Base-by-base conservation (phyloP, 92 coral and sea anemone genomes). In the Diadumene lineata region DNA sequence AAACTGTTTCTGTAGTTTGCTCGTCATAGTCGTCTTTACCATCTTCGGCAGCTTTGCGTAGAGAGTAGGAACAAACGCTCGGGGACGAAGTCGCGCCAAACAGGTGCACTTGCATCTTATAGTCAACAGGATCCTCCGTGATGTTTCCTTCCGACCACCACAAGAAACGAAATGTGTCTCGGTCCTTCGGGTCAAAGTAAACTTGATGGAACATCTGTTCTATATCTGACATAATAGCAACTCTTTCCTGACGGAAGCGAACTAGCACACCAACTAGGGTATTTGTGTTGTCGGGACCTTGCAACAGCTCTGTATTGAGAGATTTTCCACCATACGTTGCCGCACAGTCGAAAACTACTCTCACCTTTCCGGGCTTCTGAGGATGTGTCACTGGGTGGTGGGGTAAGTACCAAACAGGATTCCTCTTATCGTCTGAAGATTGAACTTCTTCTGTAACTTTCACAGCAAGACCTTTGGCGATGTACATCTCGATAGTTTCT, bases 271-370 rank as follows among this genome's bases (percentile, higher is more conserved):
- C 80, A 31, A 82, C 78, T 56, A 83, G 50, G 8, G 78, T 30
- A 46, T 70, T 83, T 16, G 83, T 77, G 23, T 56, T 58, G 79
- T 83, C 83, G 4, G 82, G 82, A 24, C 82, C 83, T 72, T 83
- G 87, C 10, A 83, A 60, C 11, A 83, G 51, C 53, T 77, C 57
- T 34, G 31, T 67, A 56, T 82, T 75, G 46, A 82, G 81, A 21
- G 68, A 77, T 69, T 60, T 66, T 46, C 80, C 77, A 50, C 75
- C 26, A 22, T 22, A 69, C 55, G 80, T 46, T 43, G 81, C 81
- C 24, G 86, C 86, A 55, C 86, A 81, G 65, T 81, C 77, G 60
- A 76, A 83, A 15, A 76, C 82, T 30, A 77, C 70, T 44, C 87
- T 82, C 16, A 76, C 78, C 56, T 69, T 76, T 62, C 66, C 72